These are phyloP conservation scores for Mnemiopsis leidyi DNA, from an alignment of 37 sponge, comb jelly and placozoan genomes.

Conservation along the genomic window DNA sequence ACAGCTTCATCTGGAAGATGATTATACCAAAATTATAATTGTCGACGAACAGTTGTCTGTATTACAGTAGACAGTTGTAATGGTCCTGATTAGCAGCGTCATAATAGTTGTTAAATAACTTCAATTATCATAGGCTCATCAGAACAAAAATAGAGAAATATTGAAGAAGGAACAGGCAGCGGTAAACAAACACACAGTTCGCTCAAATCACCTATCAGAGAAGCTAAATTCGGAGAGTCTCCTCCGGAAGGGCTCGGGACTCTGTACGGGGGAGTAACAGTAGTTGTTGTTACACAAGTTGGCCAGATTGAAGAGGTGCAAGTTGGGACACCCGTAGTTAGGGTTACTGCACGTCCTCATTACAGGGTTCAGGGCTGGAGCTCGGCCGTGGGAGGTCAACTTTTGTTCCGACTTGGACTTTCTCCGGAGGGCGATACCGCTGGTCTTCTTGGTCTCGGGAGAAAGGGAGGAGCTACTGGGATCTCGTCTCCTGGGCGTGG, in stretches of 20 bases:
- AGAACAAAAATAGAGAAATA: too few species aligned
- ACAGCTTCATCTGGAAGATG: too few species aligned
- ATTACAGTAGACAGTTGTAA: too few species aligned
- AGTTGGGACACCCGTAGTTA: neutral
- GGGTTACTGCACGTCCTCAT: constrained; percentile 50
- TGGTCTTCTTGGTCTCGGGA: too few species aligned
- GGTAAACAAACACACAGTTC: neutral
- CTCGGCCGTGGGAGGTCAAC: neutral
- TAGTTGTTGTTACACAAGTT: neutral
- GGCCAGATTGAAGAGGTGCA: neutral
- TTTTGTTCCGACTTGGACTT: neutral
- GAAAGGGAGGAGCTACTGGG: too few species aligned
- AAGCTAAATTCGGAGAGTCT: constrained; percentile 32
- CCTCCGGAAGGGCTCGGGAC: constrained; percentile 30
- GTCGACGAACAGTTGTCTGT: too few species aligned
- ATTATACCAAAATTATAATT: too few species aligned
- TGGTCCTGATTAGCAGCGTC: too few species aligned
- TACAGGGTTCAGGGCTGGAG: constrained; percentile 16
- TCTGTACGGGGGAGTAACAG: constrained; percentile 5
- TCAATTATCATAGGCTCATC: too few species aligned
- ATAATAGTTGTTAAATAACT: too few species aligned
- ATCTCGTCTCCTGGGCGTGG: too few species aligned
- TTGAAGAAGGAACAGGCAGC: too few species aligned
- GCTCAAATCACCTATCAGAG: neutral
- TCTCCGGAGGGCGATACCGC: neutral